These are phyloP conservation scores for Erithacus rubecula DNA, from an alignment of 2,797 vertebrate genomes.

Conservation along the genomic window DNA sequence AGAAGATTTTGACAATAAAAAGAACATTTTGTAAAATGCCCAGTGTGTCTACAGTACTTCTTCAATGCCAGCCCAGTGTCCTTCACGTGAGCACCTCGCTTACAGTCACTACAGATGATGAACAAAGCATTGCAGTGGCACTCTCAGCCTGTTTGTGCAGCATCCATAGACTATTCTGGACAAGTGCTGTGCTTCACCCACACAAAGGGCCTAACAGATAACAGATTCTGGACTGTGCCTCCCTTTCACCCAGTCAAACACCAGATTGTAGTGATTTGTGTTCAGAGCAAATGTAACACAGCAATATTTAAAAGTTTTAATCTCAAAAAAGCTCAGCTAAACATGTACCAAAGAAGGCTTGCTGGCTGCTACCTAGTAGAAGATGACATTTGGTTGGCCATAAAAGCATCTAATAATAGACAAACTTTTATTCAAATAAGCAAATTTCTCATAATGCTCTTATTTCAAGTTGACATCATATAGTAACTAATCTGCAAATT, in stretches of 20 bases:
- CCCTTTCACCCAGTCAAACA: not conserved
- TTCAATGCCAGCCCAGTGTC: not conserved
- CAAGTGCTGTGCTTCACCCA: not conserved
- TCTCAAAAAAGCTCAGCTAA: not conserved
- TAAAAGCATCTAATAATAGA: not conserved
- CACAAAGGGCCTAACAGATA: slow-evolving; percentile 20
- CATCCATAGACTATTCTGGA: not conserved
- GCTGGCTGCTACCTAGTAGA: not conserved
- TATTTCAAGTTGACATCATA: not conserved
- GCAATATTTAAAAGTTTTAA: not conserved
- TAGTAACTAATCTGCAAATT: not conserved
- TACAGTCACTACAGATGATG: not conserved
- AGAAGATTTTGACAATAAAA: not conserved
- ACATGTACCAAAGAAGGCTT: not conserved
- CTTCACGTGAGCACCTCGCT: not conserved
- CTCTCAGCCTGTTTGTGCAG: not conserved
- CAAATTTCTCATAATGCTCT: not conserved
- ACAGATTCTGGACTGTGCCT: not conserved
- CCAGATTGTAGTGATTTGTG: fast-evolving
- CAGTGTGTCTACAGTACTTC: not conserved
- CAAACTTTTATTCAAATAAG: not conserved
- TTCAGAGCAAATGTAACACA: not conserved
- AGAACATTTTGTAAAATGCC: not conserved
- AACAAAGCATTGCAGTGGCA: not conserved
- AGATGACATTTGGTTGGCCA: not conserved